phyloP scores from a whole-genome alignment of 2,888 invertebrate species.

The Coenonympha arcania region DNA sequence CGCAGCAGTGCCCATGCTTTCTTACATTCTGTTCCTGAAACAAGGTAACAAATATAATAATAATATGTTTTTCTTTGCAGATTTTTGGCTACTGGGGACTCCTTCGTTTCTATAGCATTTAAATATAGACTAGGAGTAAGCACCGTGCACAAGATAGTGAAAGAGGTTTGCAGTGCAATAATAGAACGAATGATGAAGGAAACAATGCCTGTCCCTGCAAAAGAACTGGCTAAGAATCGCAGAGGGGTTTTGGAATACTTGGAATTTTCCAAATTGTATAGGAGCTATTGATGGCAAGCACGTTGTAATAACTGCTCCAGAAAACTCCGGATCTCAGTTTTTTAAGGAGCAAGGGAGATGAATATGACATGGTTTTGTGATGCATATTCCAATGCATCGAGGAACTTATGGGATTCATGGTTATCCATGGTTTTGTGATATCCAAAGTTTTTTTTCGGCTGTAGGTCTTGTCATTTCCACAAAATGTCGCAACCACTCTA shows the following conservation, averaged over 20 bases:
- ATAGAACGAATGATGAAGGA: constrained; percentile 11
- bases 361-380: too few species aligned
- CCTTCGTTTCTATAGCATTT: constrained; percentile 20
- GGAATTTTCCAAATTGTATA: constrained; percentile 24
- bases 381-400: too few species aligned
- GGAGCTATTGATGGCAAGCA: constrained; percentile 10
- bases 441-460: too few species aligned
- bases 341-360: too few species aligned
- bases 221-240: constrained; percentile 3
- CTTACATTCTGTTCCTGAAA: constrained; percentile 27
- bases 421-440: too few species aligned
- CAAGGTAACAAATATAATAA: constrained; percentile 16
- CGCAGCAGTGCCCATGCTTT: constrained; percentile 27
- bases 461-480: too few species aligned
- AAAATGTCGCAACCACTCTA: too few species aligned
- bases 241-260: constrained; percentile 21
- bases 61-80: constrained; percentile 5
- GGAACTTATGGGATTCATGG: too few species aligned
- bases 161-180: constrained; percentile 25
- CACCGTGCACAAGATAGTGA: constrained; percentile 27
- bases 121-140: constrained; percentile 28
- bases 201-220: constrained; percentile 3
- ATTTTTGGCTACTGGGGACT: constrained; percentile 26
- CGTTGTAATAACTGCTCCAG: constrained; percentile 2
- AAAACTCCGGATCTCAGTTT: constrained; percentile 7